Evolutionary conservation across 2,888 invertebrate genomes (phyloP), one percentile per base, ranked within the genome.

Genomic region (Lasioglossum marginatum): DNA sequence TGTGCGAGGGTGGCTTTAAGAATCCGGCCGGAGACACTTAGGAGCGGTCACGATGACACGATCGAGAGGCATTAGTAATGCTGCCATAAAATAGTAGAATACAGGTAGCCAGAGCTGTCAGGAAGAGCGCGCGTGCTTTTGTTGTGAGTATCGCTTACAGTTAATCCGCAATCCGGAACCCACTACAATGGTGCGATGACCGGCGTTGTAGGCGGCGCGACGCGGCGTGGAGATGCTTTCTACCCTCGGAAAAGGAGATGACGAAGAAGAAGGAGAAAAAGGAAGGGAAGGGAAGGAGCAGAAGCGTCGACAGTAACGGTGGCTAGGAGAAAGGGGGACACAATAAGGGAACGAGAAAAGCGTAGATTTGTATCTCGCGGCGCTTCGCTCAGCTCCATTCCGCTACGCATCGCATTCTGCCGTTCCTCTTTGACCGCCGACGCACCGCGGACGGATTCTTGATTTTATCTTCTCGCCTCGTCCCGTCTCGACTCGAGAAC

Each of bases 121-220:
- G 87, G 89, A 82, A 87, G 74, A 81, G 83, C 75, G 85, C 77
- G 83, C 82, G 68, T 84, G 79, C 86, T 89, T 85, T 90, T 92
- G 89, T 92, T 92, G 89, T 90, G 91, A 90, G 92, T 92, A 92
- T 92, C 92, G 92, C 91, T 92, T 92, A 92, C 92, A 92, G 92
- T 92, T 92, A 92, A 92, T 92, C 92, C 92, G 83, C 88, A 89
- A 92, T 91, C 85, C 89, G 87, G 85, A 92, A 91, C 83, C 90
- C 86, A 90, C 90, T 89, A 91, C 89, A 92, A 91, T 90, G 84
- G 86, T 84, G 81, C 88, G 85, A 90, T 89, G 83, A 84, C 79
- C 85, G 85, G 48, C 82, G 81, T 81, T 34, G 70, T 71, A 79
- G 83, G 78, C 81, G 82, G 79, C 74, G 23, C 31, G 43, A 76